phyloP scores from a whole-genome alignment of 2,797 vertebrate species.

The Rostrhamus sociabilis region DNA sequence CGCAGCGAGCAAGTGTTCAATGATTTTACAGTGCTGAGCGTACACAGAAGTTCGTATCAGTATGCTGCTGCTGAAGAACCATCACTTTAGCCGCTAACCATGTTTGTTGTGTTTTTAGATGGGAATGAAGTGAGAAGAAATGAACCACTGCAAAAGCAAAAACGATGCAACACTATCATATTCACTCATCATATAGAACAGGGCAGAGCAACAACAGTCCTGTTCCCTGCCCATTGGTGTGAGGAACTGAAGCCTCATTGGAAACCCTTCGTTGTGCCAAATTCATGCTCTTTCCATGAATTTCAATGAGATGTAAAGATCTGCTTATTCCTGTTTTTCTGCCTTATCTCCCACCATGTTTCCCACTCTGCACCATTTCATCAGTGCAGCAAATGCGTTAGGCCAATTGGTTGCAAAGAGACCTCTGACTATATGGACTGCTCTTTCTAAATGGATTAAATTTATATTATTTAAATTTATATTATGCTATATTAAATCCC shows the following conservation, averaged over 20 bases:
- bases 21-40: fast-evolving
- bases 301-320: neutral
- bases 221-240: neutral
- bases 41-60: neutral
- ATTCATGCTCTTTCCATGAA: neutral
- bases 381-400: neutral
- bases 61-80: neutral
- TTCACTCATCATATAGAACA: fast-evolving
- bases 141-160: neutral
- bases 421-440: neutral
- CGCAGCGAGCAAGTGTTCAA: neutral
- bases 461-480: too few relatives aligned
- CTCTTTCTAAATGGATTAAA: neutral
- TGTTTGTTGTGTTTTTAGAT: neutral
- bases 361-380: neutral
- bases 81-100: neutral
- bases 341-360: neutral
- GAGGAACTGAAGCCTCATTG: neutral
- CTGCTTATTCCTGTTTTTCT: neutral
- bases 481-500: neutral
- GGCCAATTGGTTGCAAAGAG: neutral
- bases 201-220: neutral
- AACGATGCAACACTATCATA: neutral
- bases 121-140: neutral
- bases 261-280: neutral